Conservation (phyloP, 2,113 vertebrate species). For the Oryctolagus cuniculus region DNA sequence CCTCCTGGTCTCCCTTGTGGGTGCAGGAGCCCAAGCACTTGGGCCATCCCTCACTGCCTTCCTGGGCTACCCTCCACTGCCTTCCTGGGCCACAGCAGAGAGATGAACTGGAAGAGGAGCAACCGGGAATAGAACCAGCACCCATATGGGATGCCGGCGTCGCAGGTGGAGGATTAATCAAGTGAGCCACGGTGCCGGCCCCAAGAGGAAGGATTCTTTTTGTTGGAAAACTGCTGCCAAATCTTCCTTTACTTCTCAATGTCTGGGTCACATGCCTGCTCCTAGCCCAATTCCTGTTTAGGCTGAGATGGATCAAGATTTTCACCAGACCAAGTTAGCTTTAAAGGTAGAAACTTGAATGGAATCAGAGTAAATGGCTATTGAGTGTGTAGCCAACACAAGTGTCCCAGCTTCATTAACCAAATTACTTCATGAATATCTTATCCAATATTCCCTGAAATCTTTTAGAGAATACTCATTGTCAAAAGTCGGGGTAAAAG, state of each 20-base stretch:
- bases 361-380: neutral
- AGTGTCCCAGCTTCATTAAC: neutral
- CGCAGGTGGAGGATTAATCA: too few species aligned
- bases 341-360: neutral
- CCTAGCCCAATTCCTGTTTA: neutral
- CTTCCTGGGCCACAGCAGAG: too few species aligned
- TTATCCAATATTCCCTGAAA: neutral
- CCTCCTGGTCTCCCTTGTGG: too few species aligned
- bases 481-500: neutral
- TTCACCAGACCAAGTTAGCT: neutral
- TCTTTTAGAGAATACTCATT: neutral
- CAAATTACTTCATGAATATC: neutral
- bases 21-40: too few species aligned
- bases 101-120: too few species aligned
- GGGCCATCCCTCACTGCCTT: too few species aligned
- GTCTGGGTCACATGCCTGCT: neutral
- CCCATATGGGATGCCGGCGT: too few species aligned
- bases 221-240: neutral
- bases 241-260: neutral
- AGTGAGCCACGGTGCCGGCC: too few species aligned
- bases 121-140: too few species aligned
- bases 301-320: neutral
- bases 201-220: neutral
- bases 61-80: too few species aligned
- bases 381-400: neutral